Base-by-base conservation (phyloP, 92 coral and sea anemone genomes). In the Metridium senile region DNA sequence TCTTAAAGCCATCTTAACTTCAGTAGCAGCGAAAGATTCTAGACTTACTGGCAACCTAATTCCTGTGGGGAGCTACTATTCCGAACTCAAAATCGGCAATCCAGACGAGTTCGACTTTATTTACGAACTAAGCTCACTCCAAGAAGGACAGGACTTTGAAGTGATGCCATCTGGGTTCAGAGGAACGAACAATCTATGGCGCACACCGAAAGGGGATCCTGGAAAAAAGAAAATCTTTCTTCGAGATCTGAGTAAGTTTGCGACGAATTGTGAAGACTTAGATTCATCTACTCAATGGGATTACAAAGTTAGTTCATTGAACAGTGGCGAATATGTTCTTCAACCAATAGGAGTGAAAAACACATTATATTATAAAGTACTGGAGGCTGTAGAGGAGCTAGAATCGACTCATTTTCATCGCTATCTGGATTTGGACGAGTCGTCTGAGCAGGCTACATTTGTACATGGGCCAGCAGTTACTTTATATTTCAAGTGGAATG, bases 141-240 rank as follows among this genome's bases (percentile, higher is more conserved):
- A 76, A 26, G 81, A 76, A 32, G 81, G 51, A 26, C 43, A 25
- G 1, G 81, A 76, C 28, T 76, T 64, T 49, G 81, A 63, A 64
- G 81, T 76, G 62, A 76, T 76, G 81, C 81, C 81, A 8, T 76
- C 81, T 62, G 73, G 81, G 13, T 76, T 76, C n/a, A 62, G 26
- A 64, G 81, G 81, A 28, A 76, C 20, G 25, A 76, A 64, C 33
- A 64, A 76, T 76, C 72, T 76, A 18, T 76, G 81, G 81, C 71
- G 72, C 62, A 76, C 81, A 25, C 71, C 81, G 27, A 51, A 29
- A 64, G 81, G 81, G 29, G 71, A 76, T 49, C 62, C 72, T 11
- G 81, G 72, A 13, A 76, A 64, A 27, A 76, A 57, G 43, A 76
- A 76, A 76, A 29, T 76, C 13, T 64, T 63, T 76, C 26, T 76